A percentile compares a stretch with the other conserved stretches of the same genome.
Evolutionary conservation across 2,113 vertebrate genomes (phyloP).

Genomic region (Pseudopipra pipra): DNA sequence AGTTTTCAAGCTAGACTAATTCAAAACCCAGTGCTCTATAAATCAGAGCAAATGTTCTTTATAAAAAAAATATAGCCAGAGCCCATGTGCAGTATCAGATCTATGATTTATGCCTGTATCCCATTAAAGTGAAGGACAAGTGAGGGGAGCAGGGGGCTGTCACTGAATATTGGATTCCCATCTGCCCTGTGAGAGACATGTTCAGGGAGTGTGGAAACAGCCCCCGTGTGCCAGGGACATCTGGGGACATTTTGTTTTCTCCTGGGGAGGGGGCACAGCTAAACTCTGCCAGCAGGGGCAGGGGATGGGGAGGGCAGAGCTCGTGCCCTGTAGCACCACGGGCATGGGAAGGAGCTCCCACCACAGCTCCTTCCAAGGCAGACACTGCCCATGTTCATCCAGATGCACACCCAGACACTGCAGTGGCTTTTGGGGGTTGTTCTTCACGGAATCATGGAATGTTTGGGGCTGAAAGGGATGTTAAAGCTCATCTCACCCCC

Average conservation of each 20-base stretch:
- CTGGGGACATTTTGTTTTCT: not conserved
- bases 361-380: not conserved
- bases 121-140: conserved; percentile 64
- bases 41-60: conserved; percentile 73
- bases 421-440: too few species aligned
- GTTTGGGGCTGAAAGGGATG: not conserved
- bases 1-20: conserved; percentile 68
- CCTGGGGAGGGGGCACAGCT: not conserved
- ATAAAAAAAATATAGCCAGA: conserved; percentile 59
- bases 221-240: not conserved
- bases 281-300: not conserved
- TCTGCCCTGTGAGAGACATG: not conserved
- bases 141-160: not conserved
- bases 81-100: conserved; percentile 34
- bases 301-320: not conserved
- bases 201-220: not conserved
- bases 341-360: accelerated
- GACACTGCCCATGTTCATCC: accelerated
- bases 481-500: not conserved
- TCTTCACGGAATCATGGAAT: not conserved
- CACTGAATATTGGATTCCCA: not conserved
- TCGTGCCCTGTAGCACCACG: accelerated
- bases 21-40: conserved; percentile 63
- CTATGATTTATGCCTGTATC: conserved; percentile 56
- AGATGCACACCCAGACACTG: not conserved